These are phyloP conservation scores for Acomys russatus DNA, from an alignment of 2,797 vertebrate genomes.

Conservation along the genomic window DNA sequence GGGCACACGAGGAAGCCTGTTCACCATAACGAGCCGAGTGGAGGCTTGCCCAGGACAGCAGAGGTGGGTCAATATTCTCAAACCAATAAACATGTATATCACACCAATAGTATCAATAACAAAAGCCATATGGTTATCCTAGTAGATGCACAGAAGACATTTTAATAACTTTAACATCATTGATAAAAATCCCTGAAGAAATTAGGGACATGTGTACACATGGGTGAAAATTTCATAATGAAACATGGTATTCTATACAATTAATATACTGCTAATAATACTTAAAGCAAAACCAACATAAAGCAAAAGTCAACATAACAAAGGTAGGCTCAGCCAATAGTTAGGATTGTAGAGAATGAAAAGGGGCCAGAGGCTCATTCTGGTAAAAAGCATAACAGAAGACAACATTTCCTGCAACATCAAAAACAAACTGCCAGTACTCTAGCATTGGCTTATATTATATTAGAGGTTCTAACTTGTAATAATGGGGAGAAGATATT, in stretches of 20 bases:
- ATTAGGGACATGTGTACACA: not conserved
- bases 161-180: not conserved
- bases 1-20: not conserved
- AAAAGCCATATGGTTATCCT: not conserved
- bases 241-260: not conserved
- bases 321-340: not conserved
- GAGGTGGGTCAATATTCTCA: not conserved
- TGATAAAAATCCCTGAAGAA: not conserved
- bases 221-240: not conserved
- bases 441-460: not conserved
- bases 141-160: not conserved
- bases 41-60: not conserved
- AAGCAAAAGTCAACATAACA: too few species aligned
- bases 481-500: not conserved
- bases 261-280: not conserved
- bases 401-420: not conserved
- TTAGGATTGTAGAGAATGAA: too few species aligned
- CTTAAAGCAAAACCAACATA: not conserved
- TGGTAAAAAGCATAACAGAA: not conserved
- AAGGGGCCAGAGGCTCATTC: not conserved
- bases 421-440: not conserved
- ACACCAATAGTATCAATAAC: not conserved
- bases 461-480: not conserved
- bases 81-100: not conserved
- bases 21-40: not conserved